Base-by-base conservation (phyloP, 2,888 invertebrate genomes). In the Chalcis sispes region DNA sequence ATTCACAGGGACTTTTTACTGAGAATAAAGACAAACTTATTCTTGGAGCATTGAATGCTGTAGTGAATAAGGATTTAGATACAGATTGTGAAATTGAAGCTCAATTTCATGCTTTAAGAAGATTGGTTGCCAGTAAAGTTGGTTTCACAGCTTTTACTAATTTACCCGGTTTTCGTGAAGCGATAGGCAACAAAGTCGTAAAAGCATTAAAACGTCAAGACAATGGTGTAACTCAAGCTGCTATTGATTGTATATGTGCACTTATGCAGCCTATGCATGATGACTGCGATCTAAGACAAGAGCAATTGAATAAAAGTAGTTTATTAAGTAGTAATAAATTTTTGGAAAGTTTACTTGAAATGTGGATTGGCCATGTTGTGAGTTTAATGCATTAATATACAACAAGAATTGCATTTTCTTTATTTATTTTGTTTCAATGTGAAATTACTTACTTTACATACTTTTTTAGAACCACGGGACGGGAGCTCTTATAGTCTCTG, bases 11-110 rank as follows among this genome's bases (percentile, higher is more conserved):
- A 78, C 91, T 99, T 80, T 99, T 98, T 91, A 95, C 98, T 8
- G 97, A 99, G 90, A 99, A 98, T 90, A 99, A 99, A 88, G 99
- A 99, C 89, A 98, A 98, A 89, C 90, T 98, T 80, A 99, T 99
- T 81, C 93, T 95, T 42, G 94, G 94, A 40, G 97, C 98, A n/a
- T 89, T 99, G 80, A 94, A 93, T 82, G 93, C 97, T 0, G 90
- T 99, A 36, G 93, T 96, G 1, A 93, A 92, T 79, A 94, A 93
- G 89, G 95, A 92, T 79, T 89, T 89, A 77, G 89, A 89, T 40
- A 91, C 91, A 40, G 92, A 94, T 81, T 89, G 93, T 4, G 96
- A 97, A 85, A 89, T 98, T 42, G 99, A 99, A 89, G 95, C 96
- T 1, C 97, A 98, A 89, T 98, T 99, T 90, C 98, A 98, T 86